These are phyloP conservation scores for Ophion ventricosus DNA, from an alignment of 2,888 invertebrate species.

Conservation along the genomic window DNA sequence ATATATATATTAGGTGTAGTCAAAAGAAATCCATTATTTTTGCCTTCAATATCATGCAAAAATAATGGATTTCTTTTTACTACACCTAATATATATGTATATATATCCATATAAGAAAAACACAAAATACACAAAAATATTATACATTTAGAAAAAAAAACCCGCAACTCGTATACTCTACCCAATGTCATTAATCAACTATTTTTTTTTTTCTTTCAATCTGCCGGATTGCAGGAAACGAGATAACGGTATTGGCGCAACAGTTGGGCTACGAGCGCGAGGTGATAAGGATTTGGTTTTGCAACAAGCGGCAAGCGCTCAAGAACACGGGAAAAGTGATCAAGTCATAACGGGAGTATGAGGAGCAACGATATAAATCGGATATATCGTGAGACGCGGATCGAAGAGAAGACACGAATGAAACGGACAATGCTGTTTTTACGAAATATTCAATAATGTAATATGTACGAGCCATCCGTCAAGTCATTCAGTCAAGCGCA, in stretches of 20 bases:
- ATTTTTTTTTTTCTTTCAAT: constrained; percentile 11
- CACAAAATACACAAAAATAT: too few species aligned
- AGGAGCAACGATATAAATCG: constrained; percentile 57
- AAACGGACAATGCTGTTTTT: constrained; percentile 16
- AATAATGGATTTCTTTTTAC: too few species aligned
- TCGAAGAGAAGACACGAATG: constrained; percentile 1
- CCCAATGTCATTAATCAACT: too few species aligned
- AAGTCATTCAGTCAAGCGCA: constrained; percentile 1
- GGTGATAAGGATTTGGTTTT: constrained; percentile 99
- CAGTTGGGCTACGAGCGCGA: constrained; percentile 98
- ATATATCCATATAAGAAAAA: too few species aligned
- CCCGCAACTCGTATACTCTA: too few species aligned
- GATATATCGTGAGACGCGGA: background rate
- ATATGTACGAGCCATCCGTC: background rate
- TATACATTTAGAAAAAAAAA: too few species aligned
- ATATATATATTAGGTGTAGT: too few species aligned
- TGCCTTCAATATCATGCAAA: too few species aligned
- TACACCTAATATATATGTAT: too few species aligned
- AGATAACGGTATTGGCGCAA: constrained; percentile 97
- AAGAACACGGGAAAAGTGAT: constrained; percentile 99
- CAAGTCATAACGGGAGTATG: constrained; percentile 88
- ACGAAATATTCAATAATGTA: constrained; percentile 10
- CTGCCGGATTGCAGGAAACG: constrained; percentile 89
- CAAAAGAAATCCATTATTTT: too few species aligned
- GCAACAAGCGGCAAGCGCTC: constrained; percentile 98